A percentile compares a stretch with the other conserved stretches of the same genome.
phyloP scores from a whole-genome alignment of 2,797 vertebrate genomes.

The Chelonia mydas region DNA sequence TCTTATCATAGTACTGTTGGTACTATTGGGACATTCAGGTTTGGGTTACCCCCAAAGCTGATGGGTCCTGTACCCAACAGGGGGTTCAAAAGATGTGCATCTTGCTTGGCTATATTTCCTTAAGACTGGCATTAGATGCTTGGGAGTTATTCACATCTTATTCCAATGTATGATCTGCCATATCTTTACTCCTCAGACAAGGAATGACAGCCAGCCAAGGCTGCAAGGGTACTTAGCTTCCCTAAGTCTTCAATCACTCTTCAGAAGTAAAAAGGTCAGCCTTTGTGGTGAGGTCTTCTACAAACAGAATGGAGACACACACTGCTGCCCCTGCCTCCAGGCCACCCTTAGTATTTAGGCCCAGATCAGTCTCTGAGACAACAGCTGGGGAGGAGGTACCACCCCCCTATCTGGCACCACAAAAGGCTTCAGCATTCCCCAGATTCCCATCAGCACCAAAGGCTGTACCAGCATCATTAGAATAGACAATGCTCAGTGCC shows the following conservation, averaged over 20 bases:
- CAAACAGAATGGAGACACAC: neutral
- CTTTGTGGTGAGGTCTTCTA: neutral
- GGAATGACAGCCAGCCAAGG: neutral
- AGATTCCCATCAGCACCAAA: neutral
- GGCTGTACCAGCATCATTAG: neutral
- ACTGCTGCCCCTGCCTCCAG: neutral
- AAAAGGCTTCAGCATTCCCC: neutral
- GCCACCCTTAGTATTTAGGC: neutral
- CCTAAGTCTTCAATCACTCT: neutral
- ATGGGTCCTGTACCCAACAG: neutral
- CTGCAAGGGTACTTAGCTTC: neutral
- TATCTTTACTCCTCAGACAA: neutral
- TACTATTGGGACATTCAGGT: neutral
- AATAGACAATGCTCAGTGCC: neutral
- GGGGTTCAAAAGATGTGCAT: too few relatives aligned
- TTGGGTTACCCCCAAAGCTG: neutral
- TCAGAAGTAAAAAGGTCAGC: neutral
- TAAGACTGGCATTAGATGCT: too few relatives aligned
- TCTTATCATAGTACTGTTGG: neutral
- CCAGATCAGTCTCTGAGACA: neutral
- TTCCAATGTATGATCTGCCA: neutral
- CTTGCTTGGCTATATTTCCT: neutral
- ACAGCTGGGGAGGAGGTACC: neutral
- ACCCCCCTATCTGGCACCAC: neutral
- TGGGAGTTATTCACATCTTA: too few relatives aligned